These are phyloP conservation scores for Aphelenchoides besseyi DNA, from an alignment of 1,140 invertebrate genomes.

Conservation along the genomic window DNA sequence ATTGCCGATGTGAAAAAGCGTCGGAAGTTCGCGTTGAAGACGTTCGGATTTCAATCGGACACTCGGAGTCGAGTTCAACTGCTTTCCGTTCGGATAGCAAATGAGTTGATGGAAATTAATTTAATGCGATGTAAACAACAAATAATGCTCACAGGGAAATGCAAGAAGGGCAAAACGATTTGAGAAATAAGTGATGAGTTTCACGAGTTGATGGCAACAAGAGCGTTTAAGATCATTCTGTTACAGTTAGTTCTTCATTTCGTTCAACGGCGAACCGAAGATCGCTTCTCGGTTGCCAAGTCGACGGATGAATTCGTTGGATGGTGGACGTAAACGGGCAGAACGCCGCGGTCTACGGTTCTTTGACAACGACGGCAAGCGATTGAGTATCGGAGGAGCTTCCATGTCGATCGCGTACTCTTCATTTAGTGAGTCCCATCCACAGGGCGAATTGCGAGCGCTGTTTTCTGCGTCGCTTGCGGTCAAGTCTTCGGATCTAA, in stretches of 20 bases:
- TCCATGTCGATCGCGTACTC: conserved; percentile 58
- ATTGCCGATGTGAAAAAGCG: too few relatives aligned
- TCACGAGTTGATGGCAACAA: background rate
- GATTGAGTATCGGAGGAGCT: conserved; percentile 50
- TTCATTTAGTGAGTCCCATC: conserved; percentile 21
- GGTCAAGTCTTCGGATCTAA: conserved; percentile 14
- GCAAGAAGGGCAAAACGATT: background rate
- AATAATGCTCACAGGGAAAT: background rate
- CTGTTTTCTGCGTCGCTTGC: background rate
- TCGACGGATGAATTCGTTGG: background rate
- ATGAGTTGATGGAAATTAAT: too few relatives aligned
- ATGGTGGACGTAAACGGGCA: background rate
- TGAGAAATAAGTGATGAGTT: background rate
- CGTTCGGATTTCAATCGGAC: too few relatives aligned
- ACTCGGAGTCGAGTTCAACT: too few relatives aligned
- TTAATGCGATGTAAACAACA: background rate
- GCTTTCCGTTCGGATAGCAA: too few relatives aligned
- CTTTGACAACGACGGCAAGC: conserved; percentile 23
- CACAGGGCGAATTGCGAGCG: conserved; percentile 1
- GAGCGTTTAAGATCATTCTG: too few relatives aligned
- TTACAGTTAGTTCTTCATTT: too few relatives aligned
- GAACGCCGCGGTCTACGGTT: background rate
- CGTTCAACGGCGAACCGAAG: background rate
- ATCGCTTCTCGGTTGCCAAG: background rate
- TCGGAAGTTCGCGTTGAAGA: too few relatives aligned